Evolutionary conservation across 1,140 invertebrate species (phyloP).

Genomic region (Microplitis demolitor): DNA sequence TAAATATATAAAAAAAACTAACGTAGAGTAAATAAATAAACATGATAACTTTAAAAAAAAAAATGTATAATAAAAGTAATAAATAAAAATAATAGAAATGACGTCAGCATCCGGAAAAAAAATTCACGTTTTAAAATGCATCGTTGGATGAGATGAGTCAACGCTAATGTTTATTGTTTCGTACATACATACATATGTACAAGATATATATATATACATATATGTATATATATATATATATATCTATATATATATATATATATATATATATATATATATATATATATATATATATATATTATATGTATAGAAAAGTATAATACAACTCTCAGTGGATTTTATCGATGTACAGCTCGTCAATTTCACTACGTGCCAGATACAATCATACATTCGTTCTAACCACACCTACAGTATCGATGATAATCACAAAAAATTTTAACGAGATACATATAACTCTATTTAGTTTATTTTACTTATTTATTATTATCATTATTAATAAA

Average conservation of each 20-base stretch:
- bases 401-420: background rate
- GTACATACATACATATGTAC: background rate
- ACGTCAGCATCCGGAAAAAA: background rate
- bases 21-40: background rate
- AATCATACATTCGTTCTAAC: background rate
- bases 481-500: too few relatives aligned
- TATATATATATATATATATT: too few relatives aligned
- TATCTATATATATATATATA: too few relatives aligned
- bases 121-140: background rate
- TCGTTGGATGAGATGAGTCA: constrained; percentile 8
- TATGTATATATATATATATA: too few relatives aligned
- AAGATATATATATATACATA: too few relatives aligned
- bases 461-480: background rate
- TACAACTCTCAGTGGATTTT: constrained; percentile 15
- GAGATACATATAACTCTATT: background rate
- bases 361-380: constrained; percentile 13
- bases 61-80: background rate
- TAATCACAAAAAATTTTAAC: background rate
- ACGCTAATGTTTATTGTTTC: constrained; percentile 28
- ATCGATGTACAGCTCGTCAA: constrained; percentile 23
- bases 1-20: too few relatives aligned
- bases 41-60: background rate
- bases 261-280: too few relatives aligned
- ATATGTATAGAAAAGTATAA: too few relatives aligned
- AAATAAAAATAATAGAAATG: constrained; percentile 1